phyloP scores from a whole-genome alignment of 2,113 vertebrate genomes.

The Rana temporaria region DNA sequence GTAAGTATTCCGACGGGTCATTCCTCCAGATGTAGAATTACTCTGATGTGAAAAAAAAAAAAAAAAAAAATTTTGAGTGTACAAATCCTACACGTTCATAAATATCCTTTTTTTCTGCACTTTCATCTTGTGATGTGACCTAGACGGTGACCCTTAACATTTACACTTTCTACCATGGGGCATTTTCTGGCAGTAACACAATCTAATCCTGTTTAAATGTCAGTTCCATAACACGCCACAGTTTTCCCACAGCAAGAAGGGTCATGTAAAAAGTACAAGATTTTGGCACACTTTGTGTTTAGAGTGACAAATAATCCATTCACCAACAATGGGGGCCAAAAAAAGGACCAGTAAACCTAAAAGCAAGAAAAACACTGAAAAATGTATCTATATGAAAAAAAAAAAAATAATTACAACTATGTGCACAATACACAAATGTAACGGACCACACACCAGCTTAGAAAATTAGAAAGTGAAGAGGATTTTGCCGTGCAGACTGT shows the following conservation, averaged over 20 bases:
- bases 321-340: background rate
- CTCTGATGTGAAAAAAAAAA: slow-evolving; percentile 73
- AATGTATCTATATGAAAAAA: too few species aligned
- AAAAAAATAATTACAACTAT: background rate
- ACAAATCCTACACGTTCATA: too few species aligned
- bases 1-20: slow-evolving; percentile 95
- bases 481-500: too few species aligned
- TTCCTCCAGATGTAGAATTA: slow-evolving; percentile 87
- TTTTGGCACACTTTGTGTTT: slow-evolving; percentile 5
- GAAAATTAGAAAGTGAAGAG: too few species aligned
- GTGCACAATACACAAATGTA: background rate
- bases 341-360: background rate
- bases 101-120: background rate
- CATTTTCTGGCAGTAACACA: slow-evolving; percentile 22
- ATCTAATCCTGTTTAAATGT: slow-evolving; percentile 34
- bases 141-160: background rate
- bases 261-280: background rate
- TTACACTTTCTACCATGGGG: slow-evolving; percentile 6
- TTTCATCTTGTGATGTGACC: background rate
- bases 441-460: background rate
- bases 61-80: background rate
- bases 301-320: background rate
- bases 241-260: slow-evolving; percentile 17
- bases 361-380: background rate
- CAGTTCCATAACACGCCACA: background rate